Conservation (phyloP, 2,113 vertebrate genomes). For the Sinocyclocheilus grahami region DNA sequence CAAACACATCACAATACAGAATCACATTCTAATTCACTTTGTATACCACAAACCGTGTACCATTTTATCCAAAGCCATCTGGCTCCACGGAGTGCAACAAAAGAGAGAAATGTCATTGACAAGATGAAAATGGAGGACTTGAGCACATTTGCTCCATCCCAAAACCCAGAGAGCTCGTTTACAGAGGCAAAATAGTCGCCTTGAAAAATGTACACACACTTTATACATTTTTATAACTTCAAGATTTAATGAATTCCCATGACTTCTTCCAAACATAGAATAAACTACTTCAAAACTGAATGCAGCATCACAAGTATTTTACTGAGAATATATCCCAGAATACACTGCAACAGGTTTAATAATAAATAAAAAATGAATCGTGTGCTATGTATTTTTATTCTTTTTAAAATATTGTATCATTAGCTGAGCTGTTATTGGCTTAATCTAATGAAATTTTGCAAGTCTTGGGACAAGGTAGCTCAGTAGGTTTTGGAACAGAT, state of each 20-base stretch:
- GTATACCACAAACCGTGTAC: conserved; percentile 70
- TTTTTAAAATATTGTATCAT: neutral
- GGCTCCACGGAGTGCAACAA: conserved; percentile 85
- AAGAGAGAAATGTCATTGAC: conserved; percentile 78
- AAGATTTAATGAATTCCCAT: neutral
- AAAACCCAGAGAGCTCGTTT: neutral
- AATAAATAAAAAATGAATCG: neutral
- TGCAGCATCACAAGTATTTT: neutral
- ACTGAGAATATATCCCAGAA: neutral
- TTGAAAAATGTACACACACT: neutral
- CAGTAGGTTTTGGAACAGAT: neutral
- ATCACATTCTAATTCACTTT: conserved; percentile 26
- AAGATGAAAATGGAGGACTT: conserved; percentile 19
- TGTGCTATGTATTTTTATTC: neutral
- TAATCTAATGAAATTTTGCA: neutral
- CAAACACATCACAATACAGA: conserved; percentile 13
- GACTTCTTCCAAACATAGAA: neutral
- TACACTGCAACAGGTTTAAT: neutral
- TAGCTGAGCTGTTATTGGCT: neutral
- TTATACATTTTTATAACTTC: neutral
- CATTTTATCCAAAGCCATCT: conserved; percentile 86
- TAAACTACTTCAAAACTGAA: neutral
- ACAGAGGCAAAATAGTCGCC: neutral
- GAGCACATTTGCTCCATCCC: neutral
- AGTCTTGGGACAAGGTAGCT: neutral